These are phyloP conservation scores for Zoroaster sp. DNA, from an alignment of 53 echinoderm and acorn worm species.

Conservation along the genomic window DNA sequence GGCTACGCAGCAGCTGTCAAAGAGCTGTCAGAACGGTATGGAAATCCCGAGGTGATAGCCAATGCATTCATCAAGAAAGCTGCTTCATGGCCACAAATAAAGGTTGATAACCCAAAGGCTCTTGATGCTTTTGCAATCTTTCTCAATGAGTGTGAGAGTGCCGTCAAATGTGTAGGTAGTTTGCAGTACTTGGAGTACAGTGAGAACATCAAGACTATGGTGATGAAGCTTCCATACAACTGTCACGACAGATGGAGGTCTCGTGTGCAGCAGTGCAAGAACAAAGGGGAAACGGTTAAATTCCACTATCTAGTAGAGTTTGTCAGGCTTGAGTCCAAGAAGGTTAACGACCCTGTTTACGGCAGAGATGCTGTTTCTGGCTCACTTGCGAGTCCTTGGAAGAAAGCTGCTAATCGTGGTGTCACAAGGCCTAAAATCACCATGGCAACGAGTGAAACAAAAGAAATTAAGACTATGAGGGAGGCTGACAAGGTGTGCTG, in stretches of 20 bases:
- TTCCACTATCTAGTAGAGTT: slow-evolving; percentile 61
- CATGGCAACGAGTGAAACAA: neutral
- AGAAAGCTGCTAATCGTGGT: neutral
- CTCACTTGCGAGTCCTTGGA: neutral
- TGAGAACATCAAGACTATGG: slow-evolving; percentile 53
- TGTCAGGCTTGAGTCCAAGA: slow-evolving; percentile 38
- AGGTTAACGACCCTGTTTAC: slow-evolving; percentile 58
- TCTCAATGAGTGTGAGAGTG: slow-evolving; percentile 60
- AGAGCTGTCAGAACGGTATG: too few species aligned
- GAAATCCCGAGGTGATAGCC: too few species aligned
- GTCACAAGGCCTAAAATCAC: slow-evolving; percentile 22
- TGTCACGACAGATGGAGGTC: slow-evolving; percentile 67
- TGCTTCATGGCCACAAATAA: slow-evolving; percentile 44
- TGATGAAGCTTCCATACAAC: slow-evolving; percentile 59
- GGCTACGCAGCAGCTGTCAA: slow-evolving; percentile 58
- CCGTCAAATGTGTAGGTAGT: slow-evolving; percentile 54
- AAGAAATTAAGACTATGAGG: neutral
- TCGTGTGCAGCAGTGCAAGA: slow-evolving; percentile 36
- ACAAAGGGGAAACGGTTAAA: slow-evolving; percentile 18
- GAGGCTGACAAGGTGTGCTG: slow-evolving; percentile 6
- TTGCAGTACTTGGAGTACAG: slow-evolving; percentile 50
- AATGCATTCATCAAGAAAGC: slow-evolving; percentile 56
- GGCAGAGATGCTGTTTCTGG: slow-evolving; percentile 27
- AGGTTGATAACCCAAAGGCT: slow-evolving; percentile 63
- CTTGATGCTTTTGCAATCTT: slow-evolving; percentile 60